These are phyloP conservation scores for Corbicula japonica DNA, from an alignment of 2,888 invertebrate species.

Conservation along the genomic window DNA sequence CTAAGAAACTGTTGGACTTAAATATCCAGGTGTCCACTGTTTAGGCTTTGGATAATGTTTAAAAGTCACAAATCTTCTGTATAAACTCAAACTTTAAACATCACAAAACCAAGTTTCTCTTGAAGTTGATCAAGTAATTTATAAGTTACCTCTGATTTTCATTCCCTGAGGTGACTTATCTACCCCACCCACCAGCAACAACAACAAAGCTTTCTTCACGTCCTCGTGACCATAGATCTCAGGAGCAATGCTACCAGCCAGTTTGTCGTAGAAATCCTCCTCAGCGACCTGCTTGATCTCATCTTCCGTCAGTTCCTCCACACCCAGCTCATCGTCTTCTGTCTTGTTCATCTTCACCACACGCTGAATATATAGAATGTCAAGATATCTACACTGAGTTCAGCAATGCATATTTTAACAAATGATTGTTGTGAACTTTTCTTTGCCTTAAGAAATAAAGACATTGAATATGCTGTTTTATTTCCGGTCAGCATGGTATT, in stretches of 20 bases:
- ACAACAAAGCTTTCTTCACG: slow-evolving; percentile 97
- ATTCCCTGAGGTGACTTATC: slow-evolving; percentile 96
- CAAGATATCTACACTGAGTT: neutral
- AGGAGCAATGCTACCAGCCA: slow-evolving; percentile 97
- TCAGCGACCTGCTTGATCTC: slow-evolving; percentile 93
- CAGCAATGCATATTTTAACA: too few species aligned
- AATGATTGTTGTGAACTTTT: too few species aligned
- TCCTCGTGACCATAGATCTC: slow-evolving; percentile 99
- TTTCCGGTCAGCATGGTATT: too few species aligned
- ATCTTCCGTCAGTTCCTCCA: slow-evolving; percentile 91
- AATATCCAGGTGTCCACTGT: too few species aligned
- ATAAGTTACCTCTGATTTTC: slow-evolving; percentile 93
- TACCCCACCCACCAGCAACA: slow-evolving; percentile 93
- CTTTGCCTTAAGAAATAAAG: too few species aligned
- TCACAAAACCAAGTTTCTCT: too few species aligned
- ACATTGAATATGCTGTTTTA: too few species aligned
- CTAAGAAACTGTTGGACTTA: too few species aligned
- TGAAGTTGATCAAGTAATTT: neutral
- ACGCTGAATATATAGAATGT: slow-evolving; percentile 87
- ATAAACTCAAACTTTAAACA: too few species aligned
- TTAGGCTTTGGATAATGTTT: neutral
- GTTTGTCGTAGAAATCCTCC: slow-evolving; percentile 96
- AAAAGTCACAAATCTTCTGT: neutral
- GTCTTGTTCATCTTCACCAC: slow-evolving; percentile 94
- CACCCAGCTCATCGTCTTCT: slow-evolving; percentile 90